These are phyloP conservation scores for Ceratotherium simum DNA, from an alignment of 2,113 vertebrate genomes.

Conservation along the genomic window DNA sequence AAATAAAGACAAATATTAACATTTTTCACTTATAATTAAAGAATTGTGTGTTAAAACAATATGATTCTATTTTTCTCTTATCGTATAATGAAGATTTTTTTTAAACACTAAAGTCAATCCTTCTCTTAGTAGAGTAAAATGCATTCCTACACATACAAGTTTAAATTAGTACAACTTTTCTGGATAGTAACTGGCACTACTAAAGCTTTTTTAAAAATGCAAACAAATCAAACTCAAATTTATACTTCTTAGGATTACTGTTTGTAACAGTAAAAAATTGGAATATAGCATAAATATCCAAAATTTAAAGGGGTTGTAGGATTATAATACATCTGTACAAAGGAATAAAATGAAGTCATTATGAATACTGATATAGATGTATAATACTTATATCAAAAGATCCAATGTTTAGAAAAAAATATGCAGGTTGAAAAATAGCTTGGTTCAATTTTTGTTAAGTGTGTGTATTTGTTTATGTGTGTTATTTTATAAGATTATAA, in stretches of 20 bases:
- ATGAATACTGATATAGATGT: neutral
- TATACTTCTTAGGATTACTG: neutral
- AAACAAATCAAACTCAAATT: neutral
- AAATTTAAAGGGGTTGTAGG: neutral
- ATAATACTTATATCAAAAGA: neutral
- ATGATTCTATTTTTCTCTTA: neutral
- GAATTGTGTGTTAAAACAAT: neutral
- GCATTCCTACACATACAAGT: neutral
- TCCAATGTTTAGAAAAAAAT: neutral
- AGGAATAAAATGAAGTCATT: neutral
- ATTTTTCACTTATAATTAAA: neutral
- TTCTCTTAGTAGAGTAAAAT: neutral
- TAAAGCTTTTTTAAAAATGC: neutral
- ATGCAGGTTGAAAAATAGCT: neutral
- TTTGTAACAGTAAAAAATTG: neutral
- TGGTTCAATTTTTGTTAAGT: neutral
- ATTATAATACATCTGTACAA: neutral
- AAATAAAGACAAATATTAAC: neutral
- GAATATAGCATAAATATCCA: neutral
- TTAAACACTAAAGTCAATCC: neutral
- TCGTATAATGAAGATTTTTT: neutral
- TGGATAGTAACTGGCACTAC: neutral
- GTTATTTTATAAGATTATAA: neutral
- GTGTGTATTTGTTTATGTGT: neutral
- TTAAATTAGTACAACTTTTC: neutral